Evolutionary conservation across 2,888 invertebrate species (phyloP).

Genomic region (Lasioglossum oenotherae): DNA sequence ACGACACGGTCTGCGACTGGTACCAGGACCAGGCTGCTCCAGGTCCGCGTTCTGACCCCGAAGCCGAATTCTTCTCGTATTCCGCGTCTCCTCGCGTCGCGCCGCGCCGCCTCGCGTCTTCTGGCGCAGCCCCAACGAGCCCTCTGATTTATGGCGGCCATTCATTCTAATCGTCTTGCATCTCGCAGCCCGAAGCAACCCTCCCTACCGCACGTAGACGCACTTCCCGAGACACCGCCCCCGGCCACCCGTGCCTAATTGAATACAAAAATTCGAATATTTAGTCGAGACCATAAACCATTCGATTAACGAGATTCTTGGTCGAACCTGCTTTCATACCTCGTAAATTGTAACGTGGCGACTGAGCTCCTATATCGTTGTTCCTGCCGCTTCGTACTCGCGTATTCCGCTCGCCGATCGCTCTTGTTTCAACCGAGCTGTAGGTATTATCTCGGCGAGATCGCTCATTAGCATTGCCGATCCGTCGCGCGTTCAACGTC

Average conservation of each 20-base stretch:
- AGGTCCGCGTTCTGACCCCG: conserved; percentile 4
- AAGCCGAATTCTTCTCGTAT: conserved; percentile 50
- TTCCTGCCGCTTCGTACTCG: neutral
- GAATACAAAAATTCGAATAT: conserved; percentile 81
- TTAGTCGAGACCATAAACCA: conserved; percentile 78
- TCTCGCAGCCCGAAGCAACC: conserved; percentile 70
- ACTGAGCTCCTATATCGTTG: neutral
- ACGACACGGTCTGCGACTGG: neutral
- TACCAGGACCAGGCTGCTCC: neutral
- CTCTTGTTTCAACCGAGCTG: neutral
- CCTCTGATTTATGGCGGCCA: conserved; percentile 80
- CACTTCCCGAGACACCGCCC: conserved; percentile 76
- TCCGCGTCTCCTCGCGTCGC: conserved; percentile 53
- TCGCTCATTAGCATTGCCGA: too few species aligned
- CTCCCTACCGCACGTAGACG: conserved; percentile 69
- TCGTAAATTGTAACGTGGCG: conserved; percentile 53
- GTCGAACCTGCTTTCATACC: conserved; percentile 24
- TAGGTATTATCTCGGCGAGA: too few species aligned
- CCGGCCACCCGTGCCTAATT: conserved; percentile 76
- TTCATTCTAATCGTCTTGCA: conserved; percentile 82
- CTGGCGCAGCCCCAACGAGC: conserved; percentile 73
- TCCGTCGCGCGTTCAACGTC: too few species aligned
- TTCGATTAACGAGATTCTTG: conserved; percentile 77
- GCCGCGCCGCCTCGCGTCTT: conserved; percentile 37
- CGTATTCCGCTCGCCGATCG: neutral